Conservation (phyloP, 1,140 invertebrate species). For the Augochlora pura region DNA sequence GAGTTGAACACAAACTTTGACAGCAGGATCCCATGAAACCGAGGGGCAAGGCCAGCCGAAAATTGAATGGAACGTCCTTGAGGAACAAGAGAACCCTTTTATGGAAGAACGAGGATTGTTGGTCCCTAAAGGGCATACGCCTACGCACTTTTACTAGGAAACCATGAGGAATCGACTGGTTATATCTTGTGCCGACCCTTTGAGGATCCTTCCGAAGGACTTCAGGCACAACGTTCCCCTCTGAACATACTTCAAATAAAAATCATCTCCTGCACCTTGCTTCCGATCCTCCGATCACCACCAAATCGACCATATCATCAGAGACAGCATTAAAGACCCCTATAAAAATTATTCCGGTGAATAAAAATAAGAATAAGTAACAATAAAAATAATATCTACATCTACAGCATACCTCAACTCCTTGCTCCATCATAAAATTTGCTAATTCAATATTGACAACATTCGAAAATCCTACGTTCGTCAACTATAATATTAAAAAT, state of each 20-base stretch:
- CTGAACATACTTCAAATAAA: not conserved
- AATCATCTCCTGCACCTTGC: not conserved
- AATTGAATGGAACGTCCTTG: slow-evolving; percentile 47
- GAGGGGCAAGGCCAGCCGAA: slow-evolving; percentile 30
- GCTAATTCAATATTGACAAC: too few relatives aligned
- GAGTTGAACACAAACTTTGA: slow-evolving; percentile 73
- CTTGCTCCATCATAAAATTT: too few relatives aligned
- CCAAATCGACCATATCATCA: not conserved
- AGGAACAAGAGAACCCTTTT: slow-evolving; percentile 50
- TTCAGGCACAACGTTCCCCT: not conserved
- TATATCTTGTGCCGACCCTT: slow-evolving; percentile 65
- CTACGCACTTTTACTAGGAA: slow-evolving; percentile 80
- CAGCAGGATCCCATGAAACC: slow-evolving; percentile 73
- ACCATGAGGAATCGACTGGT: slow-evolving; percentile 73
- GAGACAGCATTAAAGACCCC: not conserved
- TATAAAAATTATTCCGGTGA: not conserved
- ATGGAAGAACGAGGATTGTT: slow-evolving; percentile 50
- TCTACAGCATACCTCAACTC: too few relatives aligned
- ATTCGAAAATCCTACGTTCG: too few relatives aligned
- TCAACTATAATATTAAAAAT: too few relatives aligned
- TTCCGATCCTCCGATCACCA: not conserved
- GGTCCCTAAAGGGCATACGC: slow-evolving; percentile 79
- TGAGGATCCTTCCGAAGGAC: slow-evolving; percentile 60
- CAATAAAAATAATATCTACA: too few relatives aligned
- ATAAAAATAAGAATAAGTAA: too few relatives aligned